A percentile compares a stretch with the other conserved stretches of the same genome.
These are phyloP conservation scores for Drosophila ohnishii DNA, from an alignment of 1,140 invertebrate genomes.

Conservation along the genomic window DNA sequence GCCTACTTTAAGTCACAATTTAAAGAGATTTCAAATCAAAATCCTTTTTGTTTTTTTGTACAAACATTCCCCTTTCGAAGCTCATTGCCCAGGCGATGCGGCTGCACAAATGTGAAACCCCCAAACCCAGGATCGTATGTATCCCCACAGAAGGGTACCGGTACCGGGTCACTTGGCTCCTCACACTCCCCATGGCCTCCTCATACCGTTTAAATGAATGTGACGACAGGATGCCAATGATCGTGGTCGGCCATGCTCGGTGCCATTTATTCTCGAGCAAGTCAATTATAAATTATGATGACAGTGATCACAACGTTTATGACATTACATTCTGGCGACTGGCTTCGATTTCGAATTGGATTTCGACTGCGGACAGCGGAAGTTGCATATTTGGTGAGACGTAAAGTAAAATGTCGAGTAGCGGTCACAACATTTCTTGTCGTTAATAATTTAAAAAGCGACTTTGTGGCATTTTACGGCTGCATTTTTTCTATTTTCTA, in stretches of 20 bases:
- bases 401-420: conserved; percentile 18
- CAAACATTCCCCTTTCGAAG: neutral
- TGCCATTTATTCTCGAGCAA: conserved; percentile 59
- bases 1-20: no score
- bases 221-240: conserved; percentile 70
- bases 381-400: neutral
- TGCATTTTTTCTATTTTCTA: conserved; percentile 33
- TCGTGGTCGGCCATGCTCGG: conserved; percentile 19
- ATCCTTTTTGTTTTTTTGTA: no score
- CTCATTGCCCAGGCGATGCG: conserved; percentile 16
- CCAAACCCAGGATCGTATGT: conserved; percentile 1
- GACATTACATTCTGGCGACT: conserved; percentile 30
- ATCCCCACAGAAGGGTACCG: conserved; percentile 9
- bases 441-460: conserved; percentile 66
- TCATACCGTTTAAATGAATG: conserved; percentile 62
- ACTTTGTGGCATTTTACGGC: conserved; percentile 62
- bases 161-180: conserved; percentile 41
- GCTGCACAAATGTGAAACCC: neutral
- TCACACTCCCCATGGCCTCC: conserved; percentile 6
- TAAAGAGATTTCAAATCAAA: no score
- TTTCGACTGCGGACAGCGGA: conserved; percentile 1
- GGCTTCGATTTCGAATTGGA: neutral
- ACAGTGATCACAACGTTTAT: conserved; percentile 47
- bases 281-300: conserved; percentile 61
- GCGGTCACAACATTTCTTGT: conserved; percentile 68